Evolutionary conservation across 2,888 invertebrate genomes (phyloP), one percentile per base, ranked within the genome.

Genomic region (Cancer borealis): DNA sequence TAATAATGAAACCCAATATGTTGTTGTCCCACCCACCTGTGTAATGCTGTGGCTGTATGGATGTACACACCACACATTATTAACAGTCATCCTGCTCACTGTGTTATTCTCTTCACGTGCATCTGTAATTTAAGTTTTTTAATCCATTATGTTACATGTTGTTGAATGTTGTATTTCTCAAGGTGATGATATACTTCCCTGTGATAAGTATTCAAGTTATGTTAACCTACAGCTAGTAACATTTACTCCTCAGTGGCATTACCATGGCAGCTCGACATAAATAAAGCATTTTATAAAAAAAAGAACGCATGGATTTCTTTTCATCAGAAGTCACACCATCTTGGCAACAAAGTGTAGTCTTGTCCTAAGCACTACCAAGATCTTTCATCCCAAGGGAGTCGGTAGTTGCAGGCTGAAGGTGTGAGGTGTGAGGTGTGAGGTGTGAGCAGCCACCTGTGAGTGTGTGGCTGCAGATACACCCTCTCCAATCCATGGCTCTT

Each of bases 111-210:
- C 84, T 39, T 84, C 84, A 84, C 10, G 84, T 84, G 84, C 84
- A 84, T 84, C 84, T 84, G 84, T 84, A 84, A 84, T 39, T 8
- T 84, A 84, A 84, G 84, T 84, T 84, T 30, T 84, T 84, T 39
- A 84, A 54, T 79, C n/a, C 21, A 84, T 84, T 84, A 30, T 84
- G 84, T 84, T 84, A 84, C 12, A 21, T 84, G 84, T 84, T 84
- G 84, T 84, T 84, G 30, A 30, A 39, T 84, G 84, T 84, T 84
- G 30, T 84, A 30, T 39, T 39, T 39, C 30, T 12, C n/a, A 84
- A 84, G 39, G 39, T 84, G 84, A 39, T 84, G 12, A 73, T 30
- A 39, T 84, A 17, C 84, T 39, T 84, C 84, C 30, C 84, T 84
- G 39, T 84, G 30, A 39, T 39, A 39, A 84, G 39, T 84, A 73